phyloP scores from a whole-genome alignment of 2,888 invertebrate species.

The Oligia latruncula region DNA sequence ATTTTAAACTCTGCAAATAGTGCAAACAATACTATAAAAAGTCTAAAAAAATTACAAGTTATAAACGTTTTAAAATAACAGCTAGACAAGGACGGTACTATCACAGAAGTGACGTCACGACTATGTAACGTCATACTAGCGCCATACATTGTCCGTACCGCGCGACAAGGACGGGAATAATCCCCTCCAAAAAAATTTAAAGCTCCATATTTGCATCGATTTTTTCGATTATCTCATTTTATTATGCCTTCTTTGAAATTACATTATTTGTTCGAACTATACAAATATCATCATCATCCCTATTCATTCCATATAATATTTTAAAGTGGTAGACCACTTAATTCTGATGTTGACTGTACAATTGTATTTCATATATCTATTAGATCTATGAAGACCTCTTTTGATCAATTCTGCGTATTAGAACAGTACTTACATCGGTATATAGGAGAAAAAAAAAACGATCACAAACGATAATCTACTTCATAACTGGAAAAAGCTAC shows the following conservation, averaged over 20 bases:
- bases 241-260: not conserved
- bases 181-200: no score
- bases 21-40: no score
- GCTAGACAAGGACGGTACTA: not conserved
- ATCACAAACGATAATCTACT: not conserved
- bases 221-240: not conserved
- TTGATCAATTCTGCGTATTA: not conserved
- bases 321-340: not conserved
- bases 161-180: not conserved
- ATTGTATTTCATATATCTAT: conserved; percentile 1
- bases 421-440: conserved; percentile 13
- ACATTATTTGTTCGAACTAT: not conserved
- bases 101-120: no score
- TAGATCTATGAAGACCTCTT: not conserved
- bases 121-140: no score
- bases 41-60: no score
- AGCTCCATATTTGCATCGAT: not conserved
- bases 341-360: conserved; percentile 23
- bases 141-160: not conserved
- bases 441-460: not conserved
- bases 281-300: not conserved
- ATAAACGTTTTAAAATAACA: not conserved
- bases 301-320: not conserved
- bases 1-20: no score
- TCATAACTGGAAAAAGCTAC: conserved; percentile 1